Conservation (phyloP, 1,140 invertebrate species). For the Nebria ingens region DNA sequence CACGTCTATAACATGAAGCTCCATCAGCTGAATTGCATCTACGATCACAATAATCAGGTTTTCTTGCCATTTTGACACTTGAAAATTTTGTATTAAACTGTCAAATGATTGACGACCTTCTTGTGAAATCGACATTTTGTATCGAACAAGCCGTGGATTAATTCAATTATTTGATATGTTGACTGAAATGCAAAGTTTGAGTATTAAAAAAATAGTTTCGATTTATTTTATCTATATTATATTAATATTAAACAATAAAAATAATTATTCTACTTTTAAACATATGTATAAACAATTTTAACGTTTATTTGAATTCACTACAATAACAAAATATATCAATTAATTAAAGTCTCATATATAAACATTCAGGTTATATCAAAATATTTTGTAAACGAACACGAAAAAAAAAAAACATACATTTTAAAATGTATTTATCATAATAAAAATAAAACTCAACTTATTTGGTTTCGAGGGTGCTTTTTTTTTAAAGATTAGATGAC, state of each 20-base stretch:
- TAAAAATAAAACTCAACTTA: too few species aligned
- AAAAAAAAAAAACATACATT: not conserved
- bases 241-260: conserved; percentile 8
- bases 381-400: not conserved
- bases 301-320: not conserved
- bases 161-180: too few species aligned
- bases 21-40: too few species aligned
- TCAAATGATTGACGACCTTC: too few species aligned
- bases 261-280: not conserved
- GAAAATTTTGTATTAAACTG: too few species aligned
- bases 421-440: not conserved
- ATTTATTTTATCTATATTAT: not conserved
- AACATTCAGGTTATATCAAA: not conserved
- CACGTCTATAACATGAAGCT: too few species aligned
- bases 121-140: too few species aligned
- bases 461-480: too few species aligned
- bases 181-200: too few species aligned
- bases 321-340: not conserved
- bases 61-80: too few species aligned
- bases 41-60: too few species aligned
- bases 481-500: not conserved
- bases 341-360: not conserved
- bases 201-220: not conserved
- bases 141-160: too few species aligned
- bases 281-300: conserved; percentile 3